Evolutionary conservation across 1,140 invertebrate species (phyloP), one percentile per base, ranked within the genome.

Genomic region (Zaprionus davidi): DNA sequence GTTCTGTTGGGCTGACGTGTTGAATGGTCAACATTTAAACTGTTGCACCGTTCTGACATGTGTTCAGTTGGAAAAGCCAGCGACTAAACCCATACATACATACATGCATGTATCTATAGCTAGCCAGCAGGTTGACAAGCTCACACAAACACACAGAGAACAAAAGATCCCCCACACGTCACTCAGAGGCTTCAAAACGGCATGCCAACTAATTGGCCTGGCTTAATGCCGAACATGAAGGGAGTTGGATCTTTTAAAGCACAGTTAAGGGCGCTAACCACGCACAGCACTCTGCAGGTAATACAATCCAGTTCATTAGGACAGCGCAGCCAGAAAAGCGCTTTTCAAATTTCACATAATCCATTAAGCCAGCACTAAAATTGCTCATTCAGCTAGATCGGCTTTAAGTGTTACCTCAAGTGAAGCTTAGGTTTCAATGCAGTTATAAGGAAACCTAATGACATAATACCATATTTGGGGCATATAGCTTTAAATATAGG

Each of bases 1-100:
- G 13, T 26, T 5, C 53, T 9, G 7, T 15, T 55, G 41, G 36
- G 51, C 41, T 72, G 79, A 78, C 79, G 62, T 76, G 83, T 82
- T 84, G 79, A 79, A 79, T 87, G 72, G 65, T 58, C 80, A 71
- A 70, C 59, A 66, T 65, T 82, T 77, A 65, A 74, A 71, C 65
- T 66, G 65, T 57, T 79, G 63, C 76, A 82, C 69, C 22, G 3
- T 71, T 86, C 58, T 82, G 79, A 85, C 76, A 77, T 73, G 66
- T 76, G 17, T 62, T 64, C 53, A 46, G 63, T 62, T 24, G 22
- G 31, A 69, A 80, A 75, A 71, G 68, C 62, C 70, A 64, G n/a
- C 49, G 15, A 59, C 59, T 78, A 71, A 77, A 36, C 66, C 74
- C 58, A 70, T 64, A 81, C 44, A 78, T 49, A 49, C 38, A 63